Conservation (phyloP, 2,797 vertebrate genomes). For the Betta splendens region DNA sequence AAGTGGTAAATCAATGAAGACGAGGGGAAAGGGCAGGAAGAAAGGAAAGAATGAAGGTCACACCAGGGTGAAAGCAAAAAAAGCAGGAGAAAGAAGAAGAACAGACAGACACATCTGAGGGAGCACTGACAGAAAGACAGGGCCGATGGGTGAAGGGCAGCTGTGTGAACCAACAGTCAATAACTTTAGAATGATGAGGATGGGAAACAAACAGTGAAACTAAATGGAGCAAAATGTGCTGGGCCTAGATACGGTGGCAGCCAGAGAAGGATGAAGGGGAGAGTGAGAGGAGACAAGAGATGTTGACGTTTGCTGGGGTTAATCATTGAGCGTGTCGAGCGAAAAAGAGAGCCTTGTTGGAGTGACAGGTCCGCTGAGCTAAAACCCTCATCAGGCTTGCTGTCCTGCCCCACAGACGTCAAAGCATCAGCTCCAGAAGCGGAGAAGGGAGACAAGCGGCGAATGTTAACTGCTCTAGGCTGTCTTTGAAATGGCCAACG, state of each 20-base stretch:
- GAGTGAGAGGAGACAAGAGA: conserved; percentile 14
- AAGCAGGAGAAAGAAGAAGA: conserved; percentile 5
- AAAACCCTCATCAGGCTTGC: conserved; percentile 58
- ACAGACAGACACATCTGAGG: conserved; percentile 37
- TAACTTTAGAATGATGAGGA: conserved; percentile 26
- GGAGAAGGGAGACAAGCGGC: conserved; percentile 25
- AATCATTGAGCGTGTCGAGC: conserved; percentile 67
- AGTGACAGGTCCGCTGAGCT: conserved; percentile 67
- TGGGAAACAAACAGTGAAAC: conserved; percentile 37
- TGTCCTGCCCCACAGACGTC: conserved; percentile 51
- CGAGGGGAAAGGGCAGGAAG: conserved; percentile 24
- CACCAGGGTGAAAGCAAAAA: conserved; percentile 38
- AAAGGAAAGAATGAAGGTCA: conserved; percentile 46
- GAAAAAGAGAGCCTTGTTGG: conserved; percentile 46
- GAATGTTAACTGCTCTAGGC: conserved; percentile 59
- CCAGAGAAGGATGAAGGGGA: conserved; percentile 31
- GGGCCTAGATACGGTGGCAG: conserved; percentile 15
- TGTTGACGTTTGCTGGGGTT: conserved; percentile 45
- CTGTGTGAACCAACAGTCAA: conserved; percentile 32
- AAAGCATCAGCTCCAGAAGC: conserved; percentile 52
- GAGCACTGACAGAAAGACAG: conserved; percentile 23
- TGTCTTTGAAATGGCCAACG: conserved; percentile 55
- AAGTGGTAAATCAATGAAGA: conserved; percentile 32
- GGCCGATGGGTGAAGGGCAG: conserved; percentile 1
- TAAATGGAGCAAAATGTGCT: conserved; percentile 18